These are phyloP conservation scores for Caenorhabditis remanei DNA, from an alignment of 1,140 invertebrate species.

Conservation along the genomic window DNA sequence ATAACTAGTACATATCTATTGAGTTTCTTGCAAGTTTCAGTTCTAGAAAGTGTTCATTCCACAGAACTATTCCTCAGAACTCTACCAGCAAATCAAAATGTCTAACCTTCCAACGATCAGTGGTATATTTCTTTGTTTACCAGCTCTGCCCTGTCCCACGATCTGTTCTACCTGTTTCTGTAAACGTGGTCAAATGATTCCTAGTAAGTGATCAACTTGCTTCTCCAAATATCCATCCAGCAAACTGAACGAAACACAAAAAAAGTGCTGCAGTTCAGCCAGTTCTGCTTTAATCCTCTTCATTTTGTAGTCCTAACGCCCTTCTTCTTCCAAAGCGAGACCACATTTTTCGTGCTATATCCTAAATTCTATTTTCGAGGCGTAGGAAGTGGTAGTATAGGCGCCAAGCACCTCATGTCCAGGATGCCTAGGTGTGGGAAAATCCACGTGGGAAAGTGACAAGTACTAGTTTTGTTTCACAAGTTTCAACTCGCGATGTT, in stretches of 20 bases:
- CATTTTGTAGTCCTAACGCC: not conserved
- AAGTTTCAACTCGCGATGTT: not conserved
- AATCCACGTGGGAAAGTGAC: slow-evolving; percentile 16
- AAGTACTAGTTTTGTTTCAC: not conserved
- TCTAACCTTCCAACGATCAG: not conserved
- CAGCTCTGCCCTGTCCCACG: not conserved
- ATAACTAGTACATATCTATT: no score
- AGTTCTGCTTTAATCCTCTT: not conserved
- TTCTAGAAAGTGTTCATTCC: no score
- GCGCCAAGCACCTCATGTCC: slow-evolving; percentile 35
- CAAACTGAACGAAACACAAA: not conserved
- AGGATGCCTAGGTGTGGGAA: slow-evolving; percentile 44
- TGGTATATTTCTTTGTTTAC: not conserved
- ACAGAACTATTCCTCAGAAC: no score
- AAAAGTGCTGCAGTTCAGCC: not conserved
- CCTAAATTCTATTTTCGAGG: slow-evolving; percentile 22
- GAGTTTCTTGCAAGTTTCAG: no score
- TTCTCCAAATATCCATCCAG: not conserved
- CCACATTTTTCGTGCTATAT: not conserved
- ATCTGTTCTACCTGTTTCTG: slow-evolving; percentile 8
- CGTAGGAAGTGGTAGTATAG: slow-evolving; percentile 47
- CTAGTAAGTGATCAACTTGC: not conserved
- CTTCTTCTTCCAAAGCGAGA: not conserved
- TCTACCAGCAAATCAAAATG: no score
- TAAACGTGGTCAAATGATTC: slow-evolving; percentile 19